Evolutionary conservation across 1,140 invertebrate genomes (phyloP), one percentile per base, ranked within the genome.

Genomic region (Habropoda laboriosa): DNA sequence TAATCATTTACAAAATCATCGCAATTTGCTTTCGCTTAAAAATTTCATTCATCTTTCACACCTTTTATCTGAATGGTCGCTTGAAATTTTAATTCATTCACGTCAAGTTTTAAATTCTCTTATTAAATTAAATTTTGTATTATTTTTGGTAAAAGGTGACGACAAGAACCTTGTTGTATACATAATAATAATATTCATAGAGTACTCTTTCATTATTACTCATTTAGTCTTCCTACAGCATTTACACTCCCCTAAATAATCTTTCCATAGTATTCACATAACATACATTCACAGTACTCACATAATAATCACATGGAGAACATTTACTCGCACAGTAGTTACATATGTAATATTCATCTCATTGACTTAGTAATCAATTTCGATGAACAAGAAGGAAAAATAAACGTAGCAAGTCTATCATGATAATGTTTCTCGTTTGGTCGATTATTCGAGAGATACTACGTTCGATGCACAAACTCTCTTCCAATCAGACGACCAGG

Each of bases 401-500:
- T n/a, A 45, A 67, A 40, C 5, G 13, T 24, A 49, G 32, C 49
- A 57, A 27, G 27, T 61, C 30, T 18, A 4, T 32, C 8, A 24
- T 0, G 27, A 38, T 10, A 21, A 24, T 35, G n/a, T 1, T 61
- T 47, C 30, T 60, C 30, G 21, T 49, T 13, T 61, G 2, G 57
- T 35, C 13, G 70, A 47, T 73, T 42, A 21, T 55, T 55, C 16
- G 21, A 8, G 35, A 16, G 32, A n/a, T 30, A 51, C n/a, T 38
- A 24, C 8, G 42, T 32, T 53, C 8, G 18, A 32, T 42, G 35
- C 24, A 60, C 7, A 21, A 63, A 35, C 40, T 79, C 60, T 38
- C 40, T n/a, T 79, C 42, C 38, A 40, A n/a, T 49, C 27, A 24
- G 24, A 80, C 47, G 18, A 79, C 16, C 30, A 49, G 58, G 70